Evolutionary conservation across 53 echinoderm and acorn worm species (phyloP), one percentile per base, ranked within the genome.

Genomic region (Actinopyga echinites): DNA sequence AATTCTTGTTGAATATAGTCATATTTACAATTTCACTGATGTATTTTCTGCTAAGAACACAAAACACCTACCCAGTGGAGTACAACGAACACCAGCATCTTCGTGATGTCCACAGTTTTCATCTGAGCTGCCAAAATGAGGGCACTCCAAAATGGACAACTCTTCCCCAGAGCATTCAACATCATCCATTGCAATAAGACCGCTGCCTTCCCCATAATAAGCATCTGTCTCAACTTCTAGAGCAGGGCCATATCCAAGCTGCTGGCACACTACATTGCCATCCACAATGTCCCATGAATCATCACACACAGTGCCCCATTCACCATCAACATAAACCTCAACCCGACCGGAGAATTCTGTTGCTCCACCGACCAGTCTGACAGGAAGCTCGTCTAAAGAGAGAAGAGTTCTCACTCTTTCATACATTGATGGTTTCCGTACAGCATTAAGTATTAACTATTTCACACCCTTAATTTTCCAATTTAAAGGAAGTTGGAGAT

Each of bases 291-390:
- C 71, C 87, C 87, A 87, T 0, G 64, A 82, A n/a, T 87, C 87
- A 23, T 87, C 87, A 32, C 87, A 87, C 17, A 87, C 83, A 20
- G 87, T 87, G 15, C 87, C 87, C 83, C 83, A 87, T 49, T 62
- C 19, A 19, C 61, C 74, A 52, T 83, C 5, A 75, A 49, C 73
- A 64, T 83, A 87, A 37, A 87, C 55, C 62, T 87, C 87, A 25
- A 87, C 87, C 19, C 87, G 31, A 11, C 87, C 87, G 52, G 73
- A 62, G 63, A 13, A 28, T 25, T 23, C 30, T 17, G 40, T 25
- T 6, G 60, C 22, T 5, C 87, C 75, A 21, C 55, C 75, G 1
- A 83, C 82, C 0, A 87, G 87, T 22, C 83, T 82, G 25, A 87
- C 87, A 44, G 7, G 44, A 13, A 44, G 63, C 45, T 62, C 49